Conservation (phyloP, 1,140 invertebrate genomes). For the Drosophila virilis region DNA sequence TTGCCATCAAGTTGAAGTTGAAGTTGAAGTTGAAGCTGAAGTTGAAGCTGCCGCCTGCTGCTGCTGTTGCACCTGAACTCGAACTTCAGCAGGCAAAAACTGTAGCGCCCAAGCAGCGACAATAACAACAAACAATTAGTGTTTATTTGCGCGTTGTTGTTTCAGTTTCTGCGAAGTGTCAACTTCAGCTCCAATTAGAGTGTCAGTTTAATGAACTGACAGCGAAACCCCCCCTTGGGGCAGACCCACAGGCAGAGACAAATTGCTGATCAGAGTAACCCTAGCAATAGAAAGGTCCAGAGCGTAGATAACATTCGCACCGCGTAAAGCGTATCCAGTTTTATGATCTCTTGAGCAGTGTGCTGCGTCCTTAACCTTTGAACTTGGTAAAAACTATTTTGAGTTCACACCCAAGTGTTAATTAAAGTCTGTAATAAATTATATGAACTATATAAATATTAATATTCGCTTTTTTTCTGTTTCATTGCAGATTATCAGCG, state of each 20-base stretch:
- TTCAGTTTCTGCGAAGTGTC: conserved; percentile 69
- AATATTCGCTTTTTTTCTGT: conserved; percentile 4
- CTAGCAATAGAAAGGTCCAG: conserved; percentile 21
- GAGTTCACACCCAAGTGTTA: not conserved
- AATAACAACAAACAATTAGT: conserved; percentile 52
- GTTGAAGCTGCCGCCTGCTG: conserved; percentile 15
- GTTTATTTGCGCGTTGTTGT: conserved; percentile 56
- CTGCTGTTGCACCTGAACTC: conserved; percentile 74
- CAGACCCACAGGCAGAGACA: not conserved
- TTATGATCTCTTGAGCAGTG: not conserved
- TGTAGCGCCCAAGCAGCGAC: conserved; percentile 15
- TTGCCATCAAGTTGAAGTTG: conserved; percentile 34
- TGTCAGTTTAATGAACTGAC: conserved; percentile 81
- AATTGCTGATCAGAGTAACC: conserved; percentile 1
- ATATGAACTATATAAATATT: not conserved
- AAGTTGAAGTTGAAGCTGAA: not conserved
- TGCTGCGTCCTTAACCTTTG: conserved; percentile 53
- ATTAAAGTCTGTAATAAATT: not conserved
- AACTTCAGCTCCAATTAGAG: conserved; percentile 81
- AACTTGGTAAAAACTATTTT: not conserved
- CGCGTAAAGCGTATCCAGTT: not conserved
- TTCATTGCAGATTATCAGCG: conserved; percentile 90
- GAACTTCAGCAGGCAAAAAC: conserved; percentile 58
- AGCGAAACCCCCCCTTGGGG: conserved; percentile 29
- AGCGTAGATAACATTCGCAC: not conserved